phyloP scores from a whole-genome alignment of 2,888 invertebrate genomes.

The Sphaerophoria taeniata region DNA sequence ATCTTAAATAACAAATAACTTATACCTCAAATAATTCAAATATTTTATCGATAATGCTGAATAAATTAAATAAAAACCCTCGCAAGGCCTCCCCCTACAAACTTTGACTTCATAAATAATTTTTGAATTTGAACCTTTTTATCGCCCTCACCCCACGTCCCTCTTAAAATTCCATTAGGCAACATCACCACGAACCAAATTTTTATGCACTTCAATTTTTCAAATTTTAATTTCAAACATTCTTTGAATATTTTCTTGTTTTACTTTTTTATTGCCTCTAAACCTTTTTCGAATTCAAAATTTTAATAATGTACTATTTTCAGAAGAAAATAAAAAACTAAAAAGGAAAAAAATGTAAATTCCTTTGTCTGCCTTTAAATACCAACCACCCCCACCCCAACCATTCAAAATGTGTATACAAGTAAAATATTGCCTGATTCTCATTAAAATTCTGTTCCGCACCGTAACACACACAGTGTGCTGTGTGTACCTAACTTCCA shows the following conservation, averaged over 20 bases:
- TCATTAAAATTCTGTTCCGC: conserved; percentile 61
- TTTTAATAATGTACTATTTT: conserved; percentile 23
- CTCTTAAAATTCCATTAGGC: neutral
- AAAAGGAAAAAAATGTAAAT: conserved; percentile 13
- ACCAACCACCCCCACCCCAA: no score
- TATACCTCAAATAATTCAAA: no score
- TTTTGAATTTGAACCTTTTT: neutral
- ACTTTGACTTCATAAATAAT: neutral
- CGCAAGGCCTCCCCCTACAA: no score
- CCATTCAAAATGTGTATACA: no score
- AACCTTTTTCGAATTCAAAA: conserved; percentile 19
- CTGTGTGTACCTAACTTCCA: neutral
- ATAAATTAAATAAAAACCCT: no score
- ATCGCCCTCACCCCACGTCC: neutral
- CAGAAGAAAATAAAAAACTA: conserved; percentile 1
- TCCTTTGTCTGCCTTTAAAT: conserved; percentile 1
- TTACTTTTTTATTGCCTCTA: neutral
- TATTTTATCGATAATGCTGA: no score
- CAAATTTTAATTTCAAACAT: conserved; percentile 5
- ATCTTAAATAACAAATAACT: no score
- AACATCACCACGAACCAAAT: neutral
- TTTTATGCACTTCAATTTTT: neutral
- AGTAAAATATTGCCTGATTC: neutral
- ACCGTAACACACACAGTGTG: conserved; percentile 36
- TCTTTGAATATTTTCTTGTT: conserved; percentile 2